These are phyloP conservation scores for Aporophyla nigra DNA, from an alignment of 2,888 invertebrate genomes.

Conservation along the genomic window DNA sequence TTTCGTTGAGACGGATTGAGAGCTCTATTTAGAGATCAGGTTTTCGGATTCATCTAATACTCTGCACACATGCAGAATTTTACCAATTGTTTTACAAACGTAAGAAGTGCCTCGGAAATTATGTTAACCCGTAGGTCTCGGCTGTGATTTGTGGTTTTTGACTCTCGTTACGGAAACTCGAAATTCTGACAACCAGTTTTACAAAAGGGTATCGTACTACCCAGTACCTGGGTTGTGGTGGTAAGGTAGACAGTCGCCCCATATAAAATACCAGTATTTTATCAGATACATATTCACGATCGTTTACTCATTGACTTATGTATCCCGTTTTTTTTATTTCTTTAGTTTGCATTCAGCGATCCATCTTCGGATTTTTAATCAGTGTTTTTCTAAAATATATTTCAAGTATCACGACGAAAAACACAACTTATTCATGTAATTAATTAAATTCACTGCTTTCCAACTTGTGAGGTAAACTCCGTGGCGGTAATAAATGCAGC, in stretches of 20 bases:
- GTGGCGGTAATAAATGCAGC: neutral
- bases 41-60: neutral
- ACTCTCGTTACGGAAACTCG: too few relatives aligned
- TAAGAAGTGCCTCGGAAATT: too few relatives aligned
- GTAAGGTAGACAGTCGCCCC: too few relatives aligned
- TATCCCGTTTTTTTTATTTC: neutral
- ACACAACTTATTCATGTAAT: too few relatives aligned
- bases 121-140: too few relatives aligned
- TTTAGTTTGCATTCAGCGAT: neutral
- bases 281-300: neutral
- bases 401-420: neutral
- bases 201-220: too few relatives aligned
- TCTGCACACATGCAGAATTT: neutral
- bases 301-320: neutral
- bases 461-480: neutral
- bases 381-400: neutral
- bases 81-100: neutral
- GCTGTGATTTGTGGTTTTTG: too few relatives aligned
- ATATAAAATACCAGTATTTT: too few relatives aligned
- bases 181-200: too few relatives aligned
- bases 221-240: too few relatives aligned
- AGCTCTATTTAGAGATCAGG: neutral
- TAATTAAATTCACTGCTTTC: neutral
- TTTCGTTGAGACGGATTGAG: neutral
- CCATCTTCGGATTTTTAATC: neutral